Conservation (phyloP, 2,797 vertebrate genomes). For the Sphenopsis melanotis region DNA sequence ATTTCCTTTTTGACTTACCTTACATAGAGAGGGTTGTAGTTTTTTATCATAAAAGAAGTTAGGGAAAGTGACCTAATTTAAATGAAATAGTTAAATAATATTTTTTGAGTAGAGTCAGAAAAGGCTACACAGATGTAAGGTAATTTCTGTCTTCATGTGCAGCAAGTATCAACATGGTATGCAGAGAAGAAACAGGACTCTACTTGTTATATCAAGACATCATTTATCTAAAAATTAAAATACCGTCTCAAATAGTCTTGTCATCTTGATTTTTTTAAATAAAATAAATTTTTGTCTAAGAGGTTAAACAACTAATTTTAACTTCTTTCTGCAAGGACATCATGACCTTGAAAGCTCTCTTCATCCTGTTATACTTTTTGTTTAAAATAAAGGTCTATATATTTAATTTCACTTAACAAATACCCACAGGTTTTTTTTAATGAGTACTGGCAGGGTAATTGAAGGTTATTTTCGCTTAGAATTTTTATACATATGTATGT, state of each 20-base stretch:
- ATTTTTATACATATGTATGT: neutral
- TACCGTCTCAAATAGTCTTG: neutral
- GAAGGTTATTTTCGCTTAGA: neutral
- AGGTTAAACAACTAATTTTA: neutral
- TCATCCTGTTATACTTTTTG: neutral
- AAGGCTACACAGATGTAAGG: neutral
- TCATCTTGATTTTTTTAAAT: neutral
- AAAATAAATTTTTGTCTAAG: neutral
- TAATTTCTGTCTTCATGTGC: neutral
- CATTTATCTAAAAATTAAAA: neutral
- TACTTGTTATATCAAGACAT: neutral
- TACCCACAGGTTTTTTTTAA: neutral
- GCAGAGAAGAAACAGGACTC: neutral
- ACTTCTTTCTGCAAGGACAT: neutral
- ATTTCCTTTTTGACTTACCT: neutral
- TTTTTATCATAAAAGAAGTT: neutral
- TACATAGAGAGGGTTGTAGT: neutral
- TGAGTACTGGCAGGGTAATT: neutral
- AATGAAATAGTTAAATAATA: neutral
- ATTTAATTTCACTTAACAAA: neutral
- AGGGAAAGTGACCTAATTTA: neutral
- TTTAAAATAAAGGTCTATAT: rapidly evolving
- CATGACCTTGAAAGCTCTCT: neutral
- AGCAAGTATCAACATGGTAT: neutral
- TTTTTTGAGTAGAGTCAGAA: neutral